phyloP scores from a whole-genome alignment of 2,113 vertebrate species.

The Kryptolebias marmoratus region DNA sequence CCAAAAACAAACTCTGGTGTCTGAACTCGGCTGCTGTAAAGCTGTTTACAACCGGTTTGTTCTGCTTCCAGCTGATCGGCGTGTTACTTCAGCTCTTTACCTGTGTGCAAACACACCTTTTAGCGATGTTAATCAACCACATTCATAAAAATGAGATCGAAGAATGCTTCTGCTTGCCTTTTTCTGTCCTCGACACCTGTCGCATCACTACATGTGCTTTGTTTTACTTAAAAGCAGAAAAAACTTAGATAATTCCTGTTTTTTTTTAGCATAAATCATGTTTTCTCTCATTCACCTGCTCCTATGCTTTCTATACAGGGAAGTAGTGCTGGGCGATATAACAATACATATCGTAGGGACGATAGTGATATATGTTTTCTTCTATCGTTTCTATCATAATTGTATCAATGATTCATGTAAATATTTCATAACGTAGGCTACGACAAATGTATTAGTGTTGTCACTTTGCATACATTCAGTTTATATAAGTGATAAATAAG shows the following conservation, averaged over 20 bases:
- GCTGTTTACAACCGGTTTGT: constrained; percentile 30
- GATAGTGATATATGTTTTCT: too few species aligned
- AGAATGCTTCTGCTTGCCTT: not conserved
- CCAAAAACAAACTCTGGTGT: constrained; percentile 47
- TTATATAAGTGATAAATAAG: too few species aligned
- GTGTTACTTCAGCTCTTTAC: not conserved
- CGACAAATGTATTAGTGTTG: too few species aligned
- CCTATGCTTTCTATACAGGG: too few species aligned
- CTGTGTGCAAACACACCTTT: constrained; percentile 8
- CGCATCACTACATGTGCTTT: not conserved
- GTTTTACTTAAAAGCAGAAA: not conserved
- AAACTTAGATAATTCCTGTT: not conserved
- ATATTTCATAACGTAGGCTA: too few species aligned
- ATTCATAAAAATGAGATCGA: not conserved
- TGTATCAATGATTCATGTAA: too few species aligned
- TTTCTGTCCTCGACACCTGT: not conserved
- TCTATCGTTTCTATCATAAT: too few species aligned
- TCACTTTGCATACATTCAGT: too few species aligned
- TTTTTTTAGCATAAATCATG: not conserved
- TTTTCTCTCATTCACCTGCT: not conserved
- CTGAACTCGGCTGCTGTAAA: constrained; percentile 21
- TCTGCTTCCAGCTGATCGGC: constrained; percentile 17
- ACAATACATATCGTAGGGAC: too few species aligned
- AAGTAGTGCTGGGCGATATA: too few species aligned
- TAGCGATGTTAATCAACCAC: not conserved